Evolutionary conservation across 2,797 vertebrate species (phyloP).

Genomic region (Limosa lapponica): DNA sequence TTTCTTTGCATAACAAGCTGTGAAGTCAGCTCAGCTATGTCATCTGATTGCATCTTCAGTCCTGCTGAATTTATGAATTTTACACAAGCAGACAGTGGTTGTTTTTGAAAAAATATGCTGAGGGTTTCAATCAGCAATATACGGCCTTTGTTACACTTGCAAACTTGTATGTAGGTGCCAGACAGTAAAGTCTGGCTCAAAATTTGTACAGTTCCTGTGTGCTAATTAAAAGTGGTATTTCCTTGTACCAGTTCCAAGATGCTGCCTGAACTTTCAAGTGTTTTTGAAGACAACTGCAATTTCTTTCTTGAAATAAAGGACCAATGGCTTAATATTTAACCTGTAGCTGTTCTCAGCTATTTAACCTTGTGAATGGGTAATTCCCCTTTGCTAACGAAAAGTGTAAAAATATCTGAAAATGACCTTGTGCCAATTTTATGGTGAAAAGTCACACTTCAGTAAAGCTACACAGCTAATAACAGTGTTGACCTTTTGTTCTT

Average conservation of each 20-base stretch:
- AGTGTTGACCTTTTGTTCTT: slow-evolving; percentile 22
- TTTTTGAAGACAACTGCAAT: neutral
- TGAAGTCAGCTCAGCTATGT: neutral
- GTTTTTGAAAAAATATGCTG: neutral
- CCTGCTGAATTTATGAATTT: neutral
- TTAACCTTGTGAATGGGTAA: slow-evolving; percentile 43
- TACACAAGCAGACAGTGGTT: neutral
- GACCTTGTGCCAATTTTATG: slow-evolving; percentile 26
- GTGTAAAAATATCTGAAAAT: neutral
- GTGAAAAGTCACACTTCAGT: slow-evolving; percentile 39
- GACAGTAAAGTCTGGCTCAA: neutral
- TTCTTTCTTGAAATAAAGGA: neutral
- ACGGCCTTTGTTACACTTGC: neutral
- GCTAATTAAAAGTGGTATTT: neutral
- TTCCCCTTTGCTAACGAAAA: neutral
- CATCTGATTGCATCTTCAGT: neutral
- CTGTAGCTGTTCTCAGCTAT: neutral
- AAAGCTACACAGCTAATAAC: neutral
- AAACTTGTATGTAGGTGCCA: neutral
- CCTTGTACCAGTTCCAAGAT: neutral
- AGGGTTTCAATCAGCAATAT: neutral
- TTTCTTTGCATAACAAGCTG: neutral
- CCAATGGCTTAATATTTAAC: slow-evolving; percentile 47
- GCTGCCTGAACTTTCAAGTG: neutral
- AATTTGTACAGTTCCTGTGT: neutral